phyloP scores from a whole-genome alignment of 2,113 vertebrate genomes.

The Microtus ochrogaster region DNA sequence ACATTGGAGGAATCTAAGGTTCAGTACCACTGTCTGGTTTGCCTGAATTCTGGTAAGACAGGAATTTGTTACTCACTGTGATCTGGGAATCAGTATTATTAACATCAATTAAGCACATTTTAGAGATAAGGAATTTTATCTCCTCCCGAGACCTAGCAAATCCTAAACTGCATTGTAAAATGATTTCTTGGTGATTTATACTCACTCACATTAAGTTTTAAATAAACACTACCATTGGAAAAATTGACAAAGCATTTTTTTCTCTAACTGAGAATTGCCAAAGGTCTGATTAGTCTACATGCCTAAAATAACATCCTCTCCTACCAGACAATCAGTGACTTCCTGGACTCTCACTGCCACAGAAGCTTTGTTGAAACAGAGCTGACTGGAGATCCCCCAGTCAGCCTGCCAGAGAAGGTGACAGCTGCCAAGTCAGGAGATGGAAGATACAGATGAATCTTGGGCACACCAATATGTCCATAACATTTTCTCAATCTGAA shows the following conservation, averaged over 20 bases:
- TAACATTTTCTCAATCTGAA: conserved; percentile 40
- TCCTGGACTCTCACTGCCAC: conserved; percentile 9
- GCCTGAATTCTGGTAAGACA: not conserved
- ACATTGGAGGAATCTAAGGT: not conserved
- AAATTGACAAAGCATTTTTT: conserved; percentile 19
- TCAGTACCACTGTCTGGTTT: not conserved
- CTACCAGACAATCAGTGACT: not conserved
- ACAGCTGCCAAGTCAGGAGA: not conserved
- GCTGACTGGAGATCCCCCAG: conserved; percentile 24
- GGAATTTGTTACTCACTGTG: not conserved
- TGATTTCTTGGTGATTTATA: not conserved
- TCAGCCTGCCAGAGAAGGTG: not conserved
- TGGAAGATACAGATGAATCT: conserved; percentile 15
- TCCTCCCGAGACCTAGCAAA: not conserved
- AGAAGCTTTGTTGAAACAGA: conserved; percentile 37
- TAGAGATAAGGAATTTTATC: conserved; percentile 25
- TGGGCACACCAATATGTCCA: not conserved
- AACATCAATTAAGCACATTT: not conserved
- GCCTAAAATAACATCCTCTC: not conserved
- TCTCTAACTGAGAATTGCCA: not conserved
- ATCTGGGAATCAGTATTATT: not conserved
- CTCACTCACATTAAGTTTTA: not conserved
- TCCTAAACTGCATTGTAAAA: not conserved
- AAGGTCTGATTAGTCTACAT: not conserved
- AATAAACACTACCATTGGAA: not conserved